phyloP scores from a whole-genome alignment of 2,113 vertebrate species.

The Brachyhypopomus occidentalis region DNA sequence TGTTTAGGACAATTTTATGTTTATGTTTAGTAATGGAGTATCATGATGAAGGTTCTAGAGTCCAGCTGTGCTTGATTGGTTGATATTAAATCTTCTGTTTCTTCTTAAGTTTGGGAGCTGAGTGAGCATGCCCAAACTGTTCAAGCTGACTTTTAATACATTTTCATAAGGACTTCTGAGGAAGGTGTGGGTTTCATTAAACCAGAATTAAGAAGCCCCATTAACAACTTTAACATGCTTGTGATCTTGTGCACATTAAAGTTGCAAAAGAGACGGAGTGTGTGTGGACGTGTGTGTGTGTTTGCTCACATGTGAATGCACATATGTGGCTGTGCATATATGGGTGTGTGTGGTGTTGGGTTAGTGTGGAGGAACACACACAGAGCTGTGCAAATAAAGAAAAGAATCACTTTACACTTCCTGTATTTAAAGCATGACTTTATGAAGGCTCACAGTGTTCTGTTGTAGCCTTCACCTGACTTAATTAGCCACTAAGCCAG shows the following conservation, averaged over 20 bases:
- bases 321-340: no score
- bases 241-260: no score
- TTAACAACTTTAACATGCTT: slow-evolving; percentile 41
- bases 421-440: neutral
- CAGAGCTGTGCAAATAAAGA: neutral
- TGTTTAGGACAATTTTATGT: neutral
- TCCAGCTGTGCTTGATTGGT: slow-evolving; percentile 23
- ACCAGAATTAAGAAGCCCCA: slow-evolving; percentile 55
- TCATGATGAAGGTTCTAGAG: neutral
- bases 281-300: slow-evolving; percentile 30
- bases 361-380: neutral
- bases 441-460: neutral
- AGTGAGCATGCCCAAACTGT: neutral
- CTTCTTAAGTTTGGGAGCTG: neutral
- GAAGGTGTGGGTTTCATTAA: slow-evolving; percentile 55
- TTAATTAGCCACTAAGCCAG: neutral
- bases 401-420: neutral
- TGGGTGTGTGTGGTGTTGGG: neutral
- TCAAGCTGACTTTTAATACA: slow-evolving; percentile 39
- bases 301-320: neutral
- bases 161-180: slow-evolving; percentile 46
- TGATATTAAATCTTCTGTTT: neutral
- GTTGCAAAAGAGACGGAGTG: neutral
- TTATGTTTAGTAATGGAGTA: neutral
- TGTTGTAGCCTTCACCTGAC: neutral